A percentile compares a stretch with the other conserved stretches of the same genome.
Conservation (phyloP, 2,797 vertebrate species). For the Schizothorax lantsangensis region DNA sequence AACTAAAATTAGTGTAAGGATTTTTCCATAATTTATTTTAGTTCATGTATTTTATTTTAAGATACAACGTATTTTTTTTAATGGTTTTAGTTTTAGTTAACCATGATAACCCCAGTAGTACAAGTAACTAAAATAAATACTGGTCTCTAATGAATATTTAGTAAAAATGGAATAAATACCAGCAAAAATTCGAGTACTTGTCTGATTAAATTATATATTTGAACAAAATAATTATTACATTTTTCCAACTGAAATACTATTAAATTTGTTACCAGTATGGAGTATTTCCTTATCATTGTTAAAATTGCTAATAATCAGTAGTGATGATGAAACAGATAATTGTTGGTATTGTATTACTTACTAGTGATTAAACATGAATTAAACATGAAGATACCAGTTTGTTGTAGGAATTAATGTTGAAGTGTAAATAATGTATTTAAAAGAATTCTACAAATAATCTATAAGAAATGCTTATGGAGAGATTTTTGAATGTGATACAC, state of each 20-base stretch:
- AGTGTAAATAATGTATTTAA: not conserved
- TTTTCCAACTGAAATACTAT: not conserved
- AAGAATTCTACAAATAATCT: not conserved
- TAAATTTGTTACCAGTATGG: not conserved
- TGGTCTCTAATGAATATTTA: not conserved
- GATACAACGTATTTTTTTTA: not conserved
- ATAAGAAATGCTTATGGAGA: slow-evolving; percentile 8
- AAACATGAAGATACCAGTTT: not conserved
- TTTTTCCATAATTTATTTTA: not conserved
- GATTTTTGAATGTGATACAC: slow-evolving; percentile 13
- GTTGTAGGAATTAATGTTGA: not conserved
- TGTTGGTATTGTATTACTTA: not conserved
- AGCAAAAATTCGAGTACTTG: not conserved
- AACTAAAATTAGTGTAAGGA: not conserved
- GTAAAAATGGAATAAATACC: not conserved
- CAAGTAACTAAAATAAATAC: not conserved
- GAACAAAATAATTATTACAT: not conserved
- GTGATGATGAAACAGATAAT: not conserved
- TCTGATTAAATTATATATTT: not conserved
- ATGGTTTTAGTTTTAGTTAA: not conserved
- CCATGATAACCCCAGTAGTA: not conserved
- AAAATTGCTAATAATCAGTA: not conserved
- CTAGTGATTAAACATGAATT: not conserved
- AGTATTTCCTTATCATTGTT: not conserved
- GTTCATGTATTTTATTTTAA: not conserved